Evolutionary conservation across 2,797 vertebrate species (phyloP), one percentile per base, ranked within the genome.

Genomic region (Leucoraja ocellata): DNA sequence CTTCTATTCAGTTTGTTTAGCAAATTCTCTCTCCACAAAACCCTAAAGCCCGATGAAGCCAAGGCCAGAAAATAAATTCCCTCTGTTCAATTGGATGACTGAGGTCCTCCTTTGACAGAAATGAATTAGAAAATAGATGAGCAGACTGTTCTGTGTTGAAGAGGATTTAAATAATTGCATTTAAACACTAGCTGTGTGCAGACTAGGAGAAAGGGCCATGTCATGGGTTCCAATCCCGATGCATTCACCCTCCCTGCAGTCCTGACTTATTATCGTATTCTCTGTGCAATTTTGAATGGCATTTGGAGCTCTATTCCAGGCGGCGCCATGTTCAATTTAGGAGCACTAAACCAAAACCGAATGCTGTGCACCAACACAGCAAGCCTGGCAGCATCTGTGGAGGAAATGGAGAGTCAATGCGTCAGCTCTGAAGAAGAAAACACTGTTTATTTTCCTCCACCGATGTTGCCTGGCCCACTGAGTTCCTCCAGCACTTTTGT

Each of bases 111-210:
- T 88, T 88, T 88, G 84, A 68, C 65, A 88, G 84, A 9, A 65
- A 10, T 0, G 28, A 28, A 65, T 88, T 88, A 88, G 61, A 36
- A 88, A 68, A 88, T n/a, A 68, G 84, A 88, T 88, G n/a, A 88
- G 84, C 84, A 7, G 84, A 68, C 63, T 36, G 63, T 88, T 88
- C 61, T 68, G 61, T 36, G n/a, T 88, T 36, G 84, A 88, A 65
- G 68, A 65, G 84, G 84, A 68, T 88, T 88, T 88, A 88, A 88
- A 88, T 88, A 88, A 88, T 88, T 88, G 61, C 36, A 88, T 65
- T 88, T 32, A 88, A 88, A 63, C 65, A 88, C 84, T 68, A 88
- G 81, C 18, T 88, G 68, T 88, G 84, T 88, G 84, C 84, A 88
- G 61, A 88, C 28, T 88, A 68, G 63, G 84, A 88, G 65, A 88